A percentile compares a stretch with the other conserved stretches of the same genome.
Evolutionary conservation across 2,113 vertebrate genomes (phyloP).

Genomic region (Phyllostomus discolor): DNA sequence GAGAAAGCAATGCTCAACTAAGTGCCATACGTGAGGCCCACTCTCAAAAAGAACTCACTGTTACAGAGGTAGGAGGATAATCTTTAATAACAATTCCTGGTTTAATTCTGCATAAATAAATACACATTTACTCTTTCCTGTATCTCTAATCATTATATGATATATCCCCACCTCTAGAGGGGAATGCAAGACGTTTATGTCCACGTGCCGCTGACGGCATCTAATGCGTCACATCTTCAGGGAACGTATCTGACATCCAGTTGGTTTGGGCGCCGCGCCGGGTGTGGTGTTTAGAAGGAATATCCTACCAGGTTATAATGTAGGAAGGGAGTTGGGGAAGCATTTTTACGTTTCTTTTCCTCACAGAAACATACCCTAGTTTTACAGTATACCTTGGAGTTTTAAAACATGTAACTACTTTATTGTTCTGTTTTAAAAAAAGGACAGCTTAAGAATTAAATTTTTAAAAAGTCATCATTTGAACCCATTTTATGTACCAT

Average conservation of each 20-base stretch:
- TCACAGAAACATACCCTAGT: not conserved
- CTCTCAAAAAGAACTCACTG: not conserved
- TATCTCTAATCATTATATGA: not conserved
- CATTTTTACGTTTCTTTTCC: not conserved
- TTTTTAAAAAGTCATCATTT: not conserved
- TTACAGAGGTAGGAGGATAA: not conserved
- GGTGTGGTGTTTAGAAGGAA: not conserved
- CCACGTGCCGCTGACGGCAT: not conserved
- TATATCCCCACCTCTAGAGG: not conserved
- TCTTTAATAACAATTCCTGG: not conserved
- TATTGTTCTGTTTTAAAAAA: not conserved
- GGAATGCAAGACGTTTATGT: not conserved
- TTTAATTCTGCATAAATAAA: not conserved
- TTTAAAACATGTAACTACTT: conserved; percentile 1
- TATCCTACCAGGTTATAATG: not conserved
- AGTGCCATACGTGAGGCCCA: not conserved
- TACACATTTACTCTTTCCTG: not conserved
- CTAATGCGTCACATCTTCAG: not conserved
- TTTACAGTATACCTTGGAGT: not conserved
- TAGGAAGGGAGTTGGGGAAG: not conserved
- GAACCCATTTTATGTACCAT: not conserved
- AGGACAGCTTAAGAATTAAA: not conserved
- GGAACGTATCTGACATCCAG: not conserved
- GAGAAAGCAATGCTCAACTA: not conserved
- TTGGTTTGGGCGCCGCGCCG: not conserved